Percentiles rank a stretch among this genome's conserved stretches.
Conservation (phyloP, 2,797 vertebrate species). For the Anguilla marmorata region DNA sequence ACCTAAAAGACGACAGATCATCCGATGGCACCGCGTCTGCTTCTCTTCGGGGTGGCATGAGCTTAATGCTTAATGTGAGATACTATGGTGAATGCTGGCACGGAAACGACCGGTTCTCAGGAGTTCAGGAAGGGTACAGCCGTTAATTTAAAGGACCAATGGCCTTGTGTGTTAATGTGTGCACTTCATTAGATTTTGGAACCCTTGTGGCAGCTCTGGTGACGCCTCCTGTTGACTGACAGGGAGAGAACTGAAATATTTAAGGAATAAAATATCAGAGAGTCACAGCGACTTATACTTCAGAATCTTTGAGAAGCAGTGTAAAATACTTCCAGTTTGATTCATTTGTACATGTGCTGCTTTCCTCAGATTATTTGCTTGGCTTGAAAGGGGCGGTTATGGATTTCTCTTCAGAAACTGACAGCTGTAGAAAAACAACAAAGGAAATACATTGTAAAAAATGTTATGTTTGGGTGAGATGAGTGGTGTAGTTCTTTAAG, state of each 20-base stretch:
- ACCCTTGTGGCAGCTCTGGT: background rate
- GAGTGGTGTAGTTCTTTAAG: background rate
- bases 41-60: background rate
- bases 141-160: background rate
- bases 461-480: conserved; percentile 16
- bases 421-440: background rate
- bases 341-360: background rate
- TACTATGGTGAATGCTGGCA: background rate
- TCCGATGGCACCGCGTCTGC: background rate
- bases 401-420: background rate
- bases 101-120: background rate
- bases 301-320: background rate
- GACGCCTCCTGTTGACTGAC: background rate
- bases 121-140: background rate
- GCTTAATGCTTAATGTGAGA: background rate
- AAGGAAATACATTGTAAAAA: background rate
- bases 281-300: background rate
- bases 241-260: background rate
- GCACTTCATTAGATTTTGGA: background rate
- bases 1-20: background rate
- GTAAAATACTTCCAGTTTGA: background rate
- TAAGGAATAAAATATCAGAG: background rate
- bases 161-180: background rate
- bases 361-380: background rate
- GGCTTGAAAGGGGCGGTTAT: background rate